Base-by-base conservation (phyloP, 2,888 invertebrate genomes). In the Malthinus seriepunctatus region DNA sequence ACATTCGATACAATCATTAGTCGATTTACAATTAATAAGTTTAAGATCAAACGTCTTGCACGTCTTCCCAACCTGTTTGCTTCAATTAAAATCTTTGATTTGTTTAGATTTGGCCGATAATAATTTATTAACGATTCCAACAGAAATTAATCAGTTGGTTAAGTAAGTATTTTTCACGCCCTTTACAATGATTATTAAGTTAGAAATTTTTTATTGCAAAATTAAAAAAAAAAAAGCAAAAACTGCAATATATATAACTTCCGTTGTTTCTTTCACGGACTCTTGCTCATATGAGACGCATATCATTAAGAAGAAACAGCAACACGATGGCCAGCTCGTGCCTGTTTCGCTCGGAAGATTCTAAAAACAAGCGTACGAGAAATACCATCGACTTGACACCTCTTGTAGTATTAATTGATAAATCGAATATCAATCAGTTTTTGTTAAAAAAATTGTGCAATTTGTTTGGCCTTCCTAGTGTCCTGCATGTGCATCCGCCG, bases 101-200 rank as follows among this genome's bases (percentile, higher is more conserved):
- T 83, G 83, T 56, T 81, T 90, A 54, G 88, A 90, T 74, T 78
- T 90, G 63, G 86, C 88, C 46, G 85, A 88, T 71, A 90, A 90
- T 73, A 82, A 82, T 65, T 82, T 90, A 65, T 76, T 83, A 51
- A 83, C 84, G 60, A 75, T 90, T 56, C 88, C 89, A 0, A 77
- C 82, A 44, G 88, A 86, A 73, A 86, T 90, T 71, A 81, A 80
- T 68, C 82, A 78, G 62, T 76, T 86, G 60, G 72, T 78, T 72
- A 81, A 81, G 86, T 86, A 76, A 82, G 84, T 80, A 62, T 50
- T 47, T 38, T 44, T n/a, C n/a, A n/a, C 23, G 23, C 23, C 23
- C 23, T 23, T 23, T 23, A 23, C 2, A 23, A 5, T 47, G 15
- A 52, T 32, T 23, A 32, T n/a, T 37, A 37, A 37, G 37, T 7